phyloP scores from a whole-genome alignment of 2,888 invertebrate species.

The Xylota segnis region DNA sequence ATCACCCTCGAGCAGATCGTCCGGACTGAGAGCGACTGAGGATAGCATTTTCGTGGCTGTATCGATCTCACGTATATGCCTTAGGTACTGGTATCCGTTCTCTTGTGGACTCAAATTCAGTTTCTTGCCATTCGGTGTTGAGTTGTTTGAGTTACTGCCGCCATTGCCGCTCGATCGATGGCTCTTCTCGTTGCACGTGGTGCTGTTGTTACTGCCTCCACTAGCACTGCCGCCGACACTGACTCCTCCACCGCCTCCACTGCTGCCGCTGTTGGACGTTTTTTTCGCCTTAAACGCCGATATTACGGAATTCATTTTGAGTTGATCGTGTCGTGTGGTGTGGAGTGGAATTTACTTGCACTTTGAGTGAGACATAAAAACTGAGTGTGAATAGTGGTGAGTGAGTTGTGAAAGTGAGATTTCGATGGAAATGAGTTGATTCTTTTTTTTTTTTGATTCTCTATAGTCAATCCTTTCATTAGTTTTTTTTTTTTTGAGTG shows the following conservation, averaged over 20 bases:
- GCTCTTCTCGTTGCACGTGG: conserved; percentile 77
- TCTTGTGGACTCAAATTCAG: conserved; percentile 80
- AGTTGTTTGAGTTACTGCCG: conserved; percentile 64
- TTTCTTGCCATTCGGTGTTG: conserved; percentile 74
- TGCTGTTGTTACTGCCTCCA: conserved; percentile 57
- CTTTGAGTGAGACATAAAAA: conserved; percentile 73
- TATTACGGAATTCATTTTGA: conserved; percentile 84
- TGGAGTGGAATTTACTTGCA: conserved; percentile 57
- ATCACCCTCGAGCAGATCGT: conserved; percentile 79
- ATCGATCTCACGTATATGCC: conserved; percentile 84
- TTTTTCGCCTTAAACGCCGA: conserved; percentile 84
- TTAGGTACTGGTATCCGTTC: conserved; percentile 84
- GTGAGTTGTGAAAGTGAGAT: conserved; percentile 47
- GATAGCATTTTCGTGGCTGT: conserved; percentile 83
- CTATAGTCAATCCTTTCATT: conserved; percentile 23
- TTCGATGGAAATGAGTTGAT: conserved; percentile 37
- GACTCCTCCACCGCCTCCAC: conserved; percentile 44
- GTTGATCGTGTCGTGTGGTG: conserved; percentile 33
- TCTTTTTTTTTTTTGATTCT: conserved; percentile 17
- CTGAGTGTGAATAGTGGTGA: conserved; percentile 56
- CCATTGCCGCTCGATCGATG: conserved; percentile 73
- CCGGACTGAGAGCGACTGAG: conserved; percentile 80
- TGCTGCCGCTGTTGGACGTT: conserved; percentile 66
- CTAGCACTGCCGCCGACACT: conserved; percentile 16
- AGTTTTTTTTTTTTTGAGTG: conserved; percentile 32